Evolutionary conservation across 2,797 vertebrate species (phyloP), one percentile per base, ranked within the genome.

Genomic region (Passerculus sandwichensis): DNA sequence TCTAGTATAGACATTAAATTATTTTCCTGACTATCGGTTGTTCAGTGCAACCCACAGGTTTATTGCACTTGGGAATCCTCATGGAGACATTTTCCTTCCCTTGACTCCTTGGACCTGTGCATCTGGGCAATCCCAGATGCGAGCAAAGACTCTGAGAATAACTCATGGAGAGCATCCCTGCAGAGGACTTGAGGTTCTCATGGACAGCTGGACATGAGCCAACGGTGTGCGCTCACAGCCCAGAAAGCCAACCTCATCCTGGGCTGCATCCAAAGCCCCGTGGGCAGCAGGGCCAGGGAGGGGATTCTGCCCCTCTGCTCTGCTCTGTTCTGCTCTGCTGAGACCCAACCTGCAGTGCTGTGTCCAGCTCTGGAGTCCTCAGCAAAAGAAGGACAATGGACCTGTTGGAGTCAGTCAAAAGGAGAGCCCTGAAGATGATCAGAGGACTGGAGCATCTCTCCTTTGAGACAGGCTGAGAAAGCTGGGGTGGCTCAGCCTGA

Each of bases 301-400:
- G 71, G 29, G 50, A 57, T 70, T 45, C 36, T 64, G 27, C 9
- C 71, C 8, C 64, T 57, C 42, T 89, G 29, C 4, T 5, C 42
- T 67, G 0, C 64, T 56, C 42, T 89, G 29, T 3, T 5, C 42
- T 67, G 0, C 0, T 5, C 42, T 69, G 0, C 0, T 15, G 16
- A 71, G 38, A 51, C 10, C 20, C 32, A 25, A 30, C 15, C 22
- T 42, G 21, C 3, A 59, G 44, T 0, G 23, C 27, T 57, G 50
- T 0, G 0, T 26, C 70, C 78, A 76, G 2, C 5, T 51, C 29
- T 83, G n/a, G 10, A 3, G 7, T 13, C 14, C 64, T 38, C 36
- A 45, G 13, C n/a, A 70, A 2, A 29, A 11, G 22, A n/a, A 57
- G n/a, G 36, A 50, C 36, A 14, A 14, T 0, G 1, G 8, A 22